phyloP scores from a whole-genome alignment of 2,113 vertebrate species.

The Pelecanoides urinatrix region DNA sequence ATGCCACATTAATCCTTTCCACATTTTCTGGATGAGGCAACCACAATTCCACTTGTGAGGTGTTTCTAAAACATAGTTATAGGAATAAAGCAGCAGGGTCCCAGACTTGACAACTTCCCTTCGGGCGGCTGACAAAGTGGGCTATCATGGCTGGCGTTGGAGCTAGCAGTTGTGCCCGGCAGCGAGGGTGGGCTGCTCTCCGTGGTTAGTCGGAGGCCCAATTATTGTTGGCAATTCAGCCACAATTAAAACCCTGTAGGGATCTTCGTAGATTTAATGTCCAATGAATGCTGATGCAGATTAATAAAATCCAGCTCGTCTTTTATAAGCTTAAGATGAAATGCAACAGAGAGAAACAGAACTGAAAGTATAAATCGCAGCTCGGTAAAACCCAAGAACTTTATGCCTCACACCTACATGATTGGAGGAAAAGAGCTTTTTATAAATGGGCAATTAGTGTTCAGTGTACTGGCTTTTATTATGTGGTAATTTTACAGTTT shows the following conservation, averaged over 20 bases:
- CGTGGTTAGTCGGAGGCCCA: slow-evolving; percentile 66
- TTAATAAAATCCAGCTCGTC: slow-evolving; percentile 66
- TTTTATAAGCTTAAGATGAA: slow-evolving; percentile 66
- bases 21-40: slow-evolving; percentile 88
- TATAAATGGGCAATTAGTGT: slow-evolving; percentile 76
- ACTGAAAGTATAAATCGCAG: slow-evolving; percentile 52
- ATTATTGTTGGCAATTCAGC: slow-evolving; percentile 82
- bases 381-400: slow-evolving; percentile 63
- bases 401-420: slow-evolving; percentile 59
- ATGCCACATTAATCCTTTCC: slow-evolving; percentile 92
- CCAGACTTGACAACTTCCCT: slow-evolving; percentile 84
- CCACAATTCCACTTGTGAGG: slow-evolving; percentile 87
- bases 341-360: slow-evolving; percentile 40
- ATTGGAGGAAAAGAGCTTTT: slow-evolving; percentile 58
- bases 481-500: slow-evolving; percentile 82
- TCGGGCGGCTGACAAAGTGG: slow-evolving; percentile 77
- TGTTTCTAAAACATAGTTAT: slow-evolving; percentile 83
- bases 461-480: slow-evolving; percentile 75
- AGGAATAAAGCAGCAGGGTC: slow-evolving; percentile 85
- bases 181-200: slow-evolving; percentile 72
- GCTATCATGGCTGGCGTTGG: slow-evolving; percentile 67
- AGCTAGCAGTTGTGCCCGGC: slow-evolving; percentile 70
- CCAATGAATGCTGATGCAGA: slow-evolving; percentile 52
- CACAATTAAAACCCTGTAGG: slow-evolving; percentile 81
- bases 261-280: slow-evolving; percentile 66